Evolutionary conservation across 2,888 invertebrate genomes (phyloP).

Genomic region (Pyrochroa serraticornis): DNA sequence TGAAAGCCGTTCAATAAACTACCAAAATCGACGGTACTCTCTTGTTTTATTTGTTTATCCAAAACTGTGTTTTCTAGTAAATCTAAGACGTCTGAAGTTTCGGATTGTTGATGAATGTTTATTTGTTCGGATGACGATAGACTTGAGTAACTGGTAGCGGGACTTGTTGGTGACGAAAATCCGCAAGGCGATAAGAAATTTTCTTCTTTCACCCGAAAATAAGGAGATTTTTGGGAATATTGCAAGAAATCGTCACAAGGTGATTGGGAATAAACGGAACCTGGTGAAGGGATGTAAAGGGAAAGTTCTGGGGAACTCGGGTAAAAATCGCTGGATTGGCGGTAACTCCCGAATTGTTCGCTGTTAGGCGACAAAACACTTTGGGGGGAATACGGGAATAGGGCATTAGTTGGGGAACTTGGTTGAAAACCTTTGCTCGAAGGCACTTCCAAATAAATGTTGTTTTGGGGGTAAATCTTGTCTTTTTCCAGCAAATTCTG

Average conservation of each 20-base stretch:
- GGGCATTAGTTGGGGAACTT: conserved; percentile 46
- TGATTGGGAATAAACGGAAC: conserved; percentile 61
- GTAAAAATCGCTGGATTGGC: conserved; percentile 59
- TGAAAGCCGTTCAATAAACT: conserved; percentile 65
- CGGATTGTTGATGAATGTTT: conserved; percentile 30
- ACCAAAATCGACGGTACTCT: conserved; percentile 68
- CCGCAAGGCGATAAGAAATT: conserved; percentile 51
- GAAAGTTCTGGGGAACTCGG: conserved; percentile 61
- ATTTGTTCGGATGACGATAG: conserved; percentile 43
- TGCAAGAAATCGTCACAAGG: conserved; percentile 60
- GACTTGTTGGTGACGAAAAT: conserved; percentile 61
- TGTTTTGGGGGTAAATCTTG: conserved; percentile 55
- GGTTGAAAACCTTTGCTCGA: conserved; percentile 46
- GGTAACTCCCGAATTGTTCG: conserved; percentile 61
- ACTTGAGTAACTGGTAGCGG: conserved; percentile 44
- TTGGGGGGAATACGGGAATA: conserved; percentile 50
- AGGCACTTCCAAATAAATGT: conserved; percentile 57
- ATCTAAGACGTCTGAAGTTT: conserved; percentile 45
- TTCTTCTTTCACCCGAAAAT: conserved; percentile 56
- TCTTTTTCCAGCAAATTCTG: conserved; percentile 51
- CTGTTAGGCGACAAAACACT: conserved; percentile 53
- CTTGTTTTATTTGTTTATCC: conserved; percentile 60
- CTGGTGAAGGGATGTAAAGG: conserved; percentile 59
- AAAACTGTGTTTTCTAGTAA: conserved; percentile 46
- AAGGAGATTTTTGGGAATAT: conserved; percentile 58